phyloP scores from a whole-genome alignment of 2,113 vertebrate genomes.

The Butorides virescens region DNA sequence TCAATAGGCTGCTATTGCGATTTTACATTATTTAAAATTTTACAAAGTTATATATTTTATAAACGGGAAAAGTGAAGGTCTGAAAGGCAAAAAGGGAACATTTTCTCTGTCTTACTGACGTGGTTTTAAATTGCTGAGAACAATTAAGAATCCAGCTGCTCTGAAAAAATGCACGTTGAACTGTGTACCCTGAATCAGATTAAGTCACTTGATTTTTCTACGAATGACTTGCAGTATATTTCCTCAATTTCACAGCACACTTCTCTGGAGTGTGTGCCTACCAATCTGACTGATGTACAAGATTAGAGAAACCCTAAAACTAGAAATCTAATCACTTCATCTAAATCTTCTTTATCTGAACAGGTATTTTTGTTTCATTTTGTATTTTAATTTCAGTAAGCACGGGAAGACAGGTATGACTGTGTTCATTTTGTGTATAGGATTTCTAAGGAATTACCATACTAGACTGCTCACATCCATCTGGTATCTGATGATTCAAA shows the following conservation, averaged over 20 bases:
- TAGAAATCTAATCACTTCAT: neutral
- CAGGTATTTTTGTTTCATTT: neutral
- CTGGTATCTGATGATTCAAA: neutral
- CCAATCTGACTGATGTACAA: neutral
- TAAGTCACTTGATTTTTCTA: neutral
- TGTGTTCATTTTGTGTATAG: neutral
- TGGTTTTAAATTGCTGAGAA: neutral
- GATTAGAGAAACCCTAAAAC: neutral
- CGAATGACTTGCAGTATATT: neutral
- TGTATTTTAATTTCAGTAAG: neutral
- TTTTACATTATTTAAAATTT: neutral
- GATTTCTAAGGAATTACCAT: neutral
- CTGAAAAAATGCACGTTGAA: neutral
- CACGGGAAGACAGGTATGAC: neutral
- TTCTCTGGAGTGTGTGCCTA: neutral
- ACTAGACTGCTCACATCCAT: neutral
- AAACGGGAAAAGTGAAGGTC: neutral
- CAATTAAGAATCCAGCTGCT: neutral
- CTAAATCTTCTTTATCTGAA: neutral
- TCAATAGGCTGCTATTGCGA: neutral
- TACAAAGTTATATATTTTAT: neutral
- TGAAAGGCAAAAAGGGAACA: neutral
- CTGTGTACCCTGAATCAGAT: neutral
- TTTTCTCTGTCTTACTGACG: neutral
- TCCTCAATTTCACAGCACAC: neutral